Base-by-base conservation (phyloP, 2,113 vertebrate genomes). In the Nycticryphes semicollaris region DNA sequence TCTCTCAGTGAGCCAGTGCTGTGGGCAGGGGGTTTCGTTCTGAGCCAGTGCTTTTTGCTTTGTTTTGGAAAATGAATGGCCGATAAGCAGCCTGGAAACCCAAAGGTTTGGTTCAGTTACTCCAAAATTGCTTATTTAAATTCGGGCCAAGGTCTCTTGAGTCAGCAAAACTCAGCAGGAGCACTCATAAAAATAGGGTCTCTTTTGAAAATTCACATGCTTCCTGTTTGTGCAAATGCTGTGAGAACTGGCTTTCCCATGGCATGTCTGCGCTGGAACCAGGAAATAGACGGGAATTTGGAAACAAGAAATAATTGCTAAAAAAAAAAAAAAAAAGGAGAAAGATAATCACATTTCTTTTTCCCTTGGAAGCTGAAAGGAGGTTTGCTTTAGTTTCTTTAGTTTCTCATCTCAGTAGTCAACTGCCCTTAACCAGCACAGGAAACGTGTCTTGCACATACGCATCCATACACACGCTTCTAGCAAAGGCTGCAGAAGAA, bases 171-270 rank as follows among this genome's bases (percentile, higher is more conserved):
- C 74, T 91, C 96, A 97, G 96, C 30, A 2, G 95, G 96, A 85
- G 57, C 28, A 10, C 94, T 94, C 95, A 51, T 94, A 97, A 97
- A 97, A 97, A 97, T 97, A 97, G 95, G 95, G 94, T 94, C 78
- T 95, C 95, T 76, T 96, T 95, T 95, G 96, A 97, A 97, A 97
- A 92, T 94, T 51, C 25, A 21, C 91, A 70, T 94, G 93, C 93
- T 97, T 97, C 96, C 96, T 97, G 96, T 96, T 97, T 97, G 94
- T 96, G 95, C 91, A 91, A 93, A 72, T 7, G 17, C 92, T 12
- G 92, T 97, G 91, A 95, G 96, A 97, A 80, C 94, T 89, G 95
- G 75, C 62, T 92, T 96, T 97, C 96, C 96, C 96, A 97, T 95
- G 95, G 96, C 75, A 83, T 30, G 63, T 37, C 94, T 96, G 93